Percentiles rank a stretch among this genome's conserved stretches.
phyloP scores from a whole-genome alignment of 2,113 vertebrate species.

The Ciconia stormi region DNA sequence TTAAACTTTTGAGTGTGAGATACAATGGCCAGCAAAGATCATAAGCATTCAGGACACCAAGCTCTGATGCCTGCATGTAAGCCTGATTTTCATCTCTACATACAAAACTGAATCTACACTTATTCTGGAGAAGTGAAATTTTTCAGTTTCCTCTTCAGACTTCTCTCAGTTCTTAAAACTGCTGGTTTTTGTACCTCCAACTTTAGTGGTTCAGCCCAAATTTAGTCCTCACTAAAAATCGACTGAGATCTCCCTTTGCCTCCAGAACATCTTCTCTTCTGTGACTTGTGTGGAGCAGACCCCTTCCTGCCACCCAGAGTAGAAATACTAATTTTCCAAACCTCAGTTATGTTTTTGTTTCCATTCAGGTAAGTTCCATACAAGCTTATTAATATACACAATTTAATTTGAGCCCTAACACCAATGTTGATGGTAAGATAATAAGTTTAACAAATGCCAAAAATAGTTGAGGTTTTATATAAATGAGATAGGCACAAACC shows the following conservation, averaged over 20 bases:
- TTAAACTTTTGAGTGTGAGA: background rate
- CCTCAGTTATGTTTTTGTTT: background rate
- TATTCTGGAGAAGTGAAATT: background rate
- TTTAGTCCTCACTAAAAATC: background rate
- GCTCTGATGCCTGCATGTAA: background rate
- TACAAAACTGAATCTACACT: background rate
- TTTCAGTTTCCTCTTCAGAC: background rate
- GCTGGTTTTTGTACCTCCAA: background rate
- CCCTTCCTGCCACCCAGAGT: background rate
- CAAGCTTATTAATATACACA: constrained; percentile 13
- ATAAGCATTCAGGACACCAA: background rate
- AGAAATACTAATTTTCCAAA: background rate
- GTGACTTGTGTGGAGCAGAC: background rate
- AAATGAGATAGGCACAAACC: background rate
- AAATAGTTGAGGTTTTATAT: background rate
- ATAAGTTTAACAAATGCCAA: background rate
- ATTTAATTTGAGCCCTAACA: background rate
- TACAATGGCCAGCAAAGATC: background rate
- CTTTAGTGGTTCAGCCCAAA: background rate
- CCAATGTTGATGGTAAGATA: background rate
- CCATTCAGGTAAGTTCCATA: background rate
- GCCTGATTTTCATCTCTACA: background rate
- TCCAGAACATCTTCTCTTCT: background rate
- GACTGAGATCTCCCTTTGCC: background rate
- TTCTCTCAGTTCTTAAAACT: background rate